Conservation (phyloP, 2,888 invertebrate genomes). For the Tanytarsus gracilentus region DNA sequence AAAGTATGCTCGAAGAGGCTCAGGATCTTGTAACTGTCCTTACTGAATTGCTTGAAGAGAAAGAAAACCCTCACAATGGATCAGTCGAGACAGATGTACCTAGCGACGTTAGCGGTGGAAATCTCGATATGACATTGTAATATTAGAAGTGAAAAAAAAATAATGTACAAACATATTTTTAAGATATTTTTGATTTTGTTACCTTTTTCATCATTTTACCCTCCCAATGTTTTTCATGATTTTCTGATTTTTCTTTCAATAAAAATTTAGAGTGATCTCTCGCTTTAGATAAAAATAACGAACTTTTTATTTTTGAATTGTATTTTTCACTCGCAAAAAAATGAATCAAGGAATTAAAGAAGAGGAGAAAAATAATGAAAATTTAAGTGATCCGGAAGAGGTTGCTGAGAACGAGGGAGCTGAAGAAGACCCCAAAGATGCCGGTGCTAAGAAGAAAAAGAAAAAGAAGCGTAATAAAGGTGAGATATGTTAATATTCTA, state of each 20-base stretch:
- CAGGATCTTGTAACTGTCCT: slow-evolving; percentile 65
- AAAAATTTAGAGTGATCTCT: no score
- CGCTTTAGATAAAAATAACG: no score
- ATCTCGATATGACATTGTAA: neutral
- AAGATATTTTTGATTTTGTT: no score
- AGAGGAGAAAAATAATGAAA: slow-evolving; percentile 27
- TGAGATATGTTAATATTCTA: neutral
- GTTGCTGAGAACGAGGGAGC: slow-evolving; percentile 31
- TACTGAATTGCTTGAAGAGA: slow-evolving; percentile 58
- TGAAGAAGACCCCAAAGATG: neutral
- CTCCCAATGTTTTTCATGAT: no score
- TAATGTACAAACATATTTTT: no score
- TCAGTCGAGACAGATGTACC: neutral
- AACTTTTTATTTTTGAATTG: no score
- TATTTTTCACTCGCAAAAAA: slow-evolving; percentile 22
- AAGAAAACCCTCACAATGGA: slow-evolving; percentile 40
- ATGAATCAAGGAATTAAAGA: slow-evolving; percentile 29
- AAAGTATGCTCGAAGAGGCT: slow-evolving; percentile 67
- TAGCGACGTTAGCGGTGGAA: neutral
- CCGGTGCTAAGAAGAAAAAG: slow-evolving; percentile 9
- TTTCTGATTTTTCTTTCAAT: no score
- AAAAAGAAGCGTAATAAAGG: slow-evolving; percentile 22
- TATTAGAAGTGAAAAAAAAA: neutral
- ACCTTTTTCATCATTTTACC: no score
- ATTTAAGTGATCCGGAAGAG: slow-evolving; percentile 27